Evolutionary conservation across 2,797 vertebrate genomes (phyloP).

Genomic region (Hoplostethus atlanticus): DNA sequence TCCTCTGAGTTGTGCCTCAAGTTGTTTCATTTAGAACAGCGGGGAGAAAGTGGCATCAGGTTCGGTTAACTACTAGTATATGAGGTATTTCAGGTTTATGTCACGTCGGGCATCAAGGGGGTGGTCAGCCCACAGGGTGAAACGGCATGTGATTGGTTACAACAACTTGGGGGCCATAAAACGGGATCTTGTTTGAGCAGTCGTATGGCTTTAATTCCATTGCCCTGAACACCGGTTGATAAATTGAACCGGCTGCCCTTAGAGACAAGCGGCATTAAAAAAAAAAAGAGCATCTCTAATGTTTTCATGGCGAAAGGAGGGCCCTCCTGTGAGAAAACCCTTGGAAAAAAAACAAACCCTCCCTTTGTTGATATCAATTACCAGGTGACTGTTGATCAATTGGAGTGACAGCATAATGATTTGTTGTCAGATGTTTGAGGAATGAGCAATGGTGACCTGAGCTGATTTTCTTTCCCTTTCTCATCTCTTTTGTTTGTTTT

Average conservation of each 20-base stretch:
- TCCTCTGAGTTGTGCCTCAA: conserved; percentile 8
- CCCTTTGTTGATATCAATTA: conserved; percentile 93
- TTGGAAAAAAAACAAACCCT: conserved; percentile 71
- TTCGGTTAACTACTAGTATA: neutral
- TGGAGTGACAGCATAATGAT: conserved; percentile 91
- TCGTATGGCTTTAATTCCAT: conserved; percentile 76
- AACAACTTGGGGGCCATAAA: conserved; percentile 51
- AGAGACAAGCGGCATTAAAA: conserved; percentile 66
- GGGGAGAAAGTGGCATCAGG: too few species aligned
- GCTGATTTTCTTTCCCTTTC: conserved; percentile 69
- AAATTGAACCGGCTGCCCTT: conserved; percentile 72
- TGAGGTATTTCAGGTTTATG: neutral
- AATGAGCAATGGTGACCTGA: conserved; percentile 72
- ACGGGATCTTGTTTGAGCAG: conserved; percentile 64
- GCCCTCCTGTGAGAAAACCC: conserved; percentile 43
- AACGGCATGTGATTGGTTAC: conserved; percentile 38
- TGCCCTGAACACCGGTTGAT: conserved; percentile 70
- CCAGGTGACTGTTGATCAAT: conserved; percentile 97
- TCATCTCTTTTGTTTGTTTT: conserved; percentile 36
- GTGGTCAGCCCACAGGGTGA: conserved; percentile 26
- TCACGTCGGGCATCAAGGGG: neutral
- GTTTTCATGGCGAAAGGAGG: conserved; percentile 56
- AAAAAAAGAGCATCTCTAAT: conserved; percentile 63
- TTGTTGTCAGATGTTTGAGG: conserved; percentile 92
- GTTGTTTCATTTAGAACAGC: too few species aligned